phyloP scores from a whole-genome alignment of 2,797 vertebrate species.

The Chanos chanos region DNA sequence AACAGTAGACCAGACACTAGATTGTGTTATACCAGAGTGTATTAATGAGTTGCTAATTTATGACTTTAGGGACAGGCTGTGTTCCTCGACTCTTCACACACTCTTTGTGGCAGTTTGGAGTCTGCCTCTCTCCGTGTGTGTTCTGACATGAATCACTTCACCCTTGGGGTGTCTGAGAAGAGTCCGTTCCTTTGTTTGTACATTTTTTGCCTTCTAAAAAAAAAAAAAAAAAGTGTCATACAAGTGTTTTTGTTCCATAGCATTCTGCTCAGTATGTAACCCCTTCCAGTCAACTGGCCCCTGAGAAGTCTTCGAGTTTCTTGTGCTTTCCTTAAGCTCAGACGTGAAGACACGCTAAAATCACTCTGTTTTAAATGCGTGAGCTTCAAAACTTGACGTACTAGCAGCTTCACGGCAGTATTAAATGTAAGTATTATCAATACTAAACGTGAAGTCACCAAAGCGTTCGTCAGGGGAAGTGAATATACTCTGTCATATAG shows the following conservation, averaged over 20 bases:
- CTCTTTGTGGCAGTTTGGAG: conserved; percentile 24
- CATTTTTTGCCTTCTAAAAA: background rate
- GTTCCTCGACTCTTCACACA: conserved; percentile 1
- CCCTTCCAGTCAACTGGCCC: background rate
- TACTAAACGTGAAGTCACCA: no score
- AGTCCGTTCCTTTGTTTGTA: background rate
- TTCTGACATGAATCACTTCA: conserved; percentile 30
- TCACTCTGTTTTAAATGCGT: no score
- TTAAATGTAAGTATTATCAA: no score
- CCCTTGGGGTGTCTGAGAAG: conserved; percentile 34
- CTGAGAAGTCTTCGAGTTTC: background rate
- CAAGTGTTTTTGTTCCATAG: background rate
- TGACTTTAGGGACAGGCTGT: conserved; percentile 2
- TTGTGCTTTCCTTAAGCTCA: background rate
- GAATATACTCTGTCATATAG: no score
- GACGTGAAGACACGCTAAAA: background rate
- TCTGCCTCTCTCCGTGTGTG: conserved; percentile 22
- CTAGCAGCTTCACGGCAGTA: no score
- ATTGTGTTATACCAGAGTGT: conserved; percentile 6
- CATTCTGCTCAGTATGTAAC: background rate
- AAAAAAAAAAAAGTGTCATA: background rate
- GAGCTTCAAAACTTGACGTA: no score
- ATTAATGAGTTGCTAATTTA: conserved; percentile 33
- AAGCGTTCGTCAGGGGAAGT: no score
- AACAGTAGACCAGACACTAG: no score